These are phyloP conservation scores for Hylyphantes graminicola DNA, from an alignment of 1,140 invertebrate genomes.

Conservation along the genomic window DNA sequence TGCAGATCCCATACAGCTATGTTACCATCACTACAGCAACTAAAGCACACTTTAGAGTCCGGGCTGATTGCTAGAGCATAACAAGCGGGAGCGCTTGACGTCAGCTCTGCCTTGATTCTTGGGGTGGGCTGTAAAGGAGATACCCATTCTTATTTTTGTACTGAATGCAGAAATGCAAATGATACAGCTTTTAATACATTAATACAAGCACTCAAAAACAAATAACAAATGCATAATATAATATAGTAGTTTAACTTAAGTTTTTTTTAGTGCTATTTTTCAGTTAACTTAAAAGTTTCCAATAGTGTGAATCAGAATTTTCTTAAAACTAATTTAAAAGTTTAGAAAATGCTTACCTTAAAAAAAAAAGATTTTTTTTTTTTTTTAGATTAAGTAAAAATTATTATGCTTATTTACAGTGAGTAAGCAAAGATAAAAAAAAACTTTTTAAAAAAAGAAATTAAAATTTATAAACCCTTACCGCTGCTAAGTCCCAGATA, in stretches of 20 bases:
- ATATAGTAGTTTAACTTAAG: too few species aligned
- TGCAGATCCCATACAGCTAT: conserved; percentile 96
- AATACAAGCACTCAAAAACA: too few species aligned
- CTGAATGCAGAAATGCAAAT: too few species aligned
- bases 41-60: conserved; percentile 96
- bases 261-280: too few species aligned
- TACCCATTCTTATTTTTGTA: background rate
- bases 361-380: background rate
- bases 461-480: conserved; percentile 61
- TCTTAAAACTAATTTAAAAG: too few species aligned
- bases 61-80: conserved; percentile 97
- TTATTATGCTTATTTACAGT: background rate
- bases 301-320: too few species aligned
- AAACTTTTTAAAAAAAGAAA: background rate
- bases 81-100: conserved; percentile 96
- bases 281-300: too few species aligned
- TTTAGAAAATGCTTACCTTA: background rate
- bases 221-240: too few species aligned
- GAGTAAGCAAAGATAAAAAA: background rate
- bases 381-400: background rate
- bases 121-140: conserved; percentile 75
- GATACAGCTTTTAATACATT: too few species aligned
- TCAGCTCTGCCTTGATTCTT: conserved; percentile 86
- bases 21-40: conserved; percentile 95
- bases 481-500: conserved; percentile 91